phyloP scores from a whole-genome alignment of 2,888 invertebrate genomes.

The Tanypteryx hageni region DNA sequence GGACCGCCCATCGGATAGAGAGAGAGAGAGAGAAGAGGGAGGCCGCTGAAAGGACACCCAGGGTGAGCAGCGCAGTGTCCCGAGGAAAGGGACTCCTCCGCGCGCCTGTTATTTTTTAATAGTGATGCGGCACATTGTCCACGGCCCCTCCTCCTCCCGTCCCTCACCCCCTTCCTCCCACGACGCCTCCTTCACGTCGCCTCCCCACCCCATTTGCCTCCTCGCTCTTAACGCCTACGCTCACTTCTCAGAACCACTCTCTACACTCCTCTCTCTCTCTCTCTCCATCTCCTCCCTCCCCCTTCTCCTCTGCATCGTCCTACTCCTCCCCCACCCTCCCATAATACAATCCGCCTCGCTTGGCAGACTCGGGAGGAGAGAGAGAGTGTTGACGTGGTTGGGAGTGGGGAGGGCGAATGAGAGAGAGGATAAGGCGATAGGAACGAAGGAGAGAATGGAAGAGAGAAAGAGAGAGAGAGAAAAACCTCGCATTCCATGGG shows the following conservation, averaged over 20 bases:
- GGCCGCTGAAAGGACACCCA: constrained; percentile 41
- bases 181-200: background rate
- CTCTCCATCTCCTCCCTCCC: background rate
- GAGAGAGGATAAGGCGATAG: background rate
- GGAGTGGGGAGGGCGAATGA: background rate
- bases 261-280: constrained; percentile 1
- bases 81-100: constrained; percentile 22
- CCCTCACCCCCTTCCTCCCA: background rate
- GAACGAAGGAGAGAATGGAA: background rate
- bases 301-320: background rate
- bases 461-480: background rate
- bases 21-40: background rate
- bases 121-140: constrained; percentile 53
- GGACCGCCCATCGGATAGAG: constrained; percentile 7
- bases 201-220: background rate
- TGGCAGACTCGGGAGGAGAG: background rate
- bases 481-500: background rate
- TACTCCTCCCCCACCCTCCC: background rate
- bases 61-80: constrained; percentile 35
- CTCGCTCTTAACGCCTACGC: constrained; percentile 41
- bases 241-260: constrained; percentile 40
- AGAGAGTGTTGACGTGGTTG: background rate
- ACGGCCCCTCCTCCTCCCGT: background rate
- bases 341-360: constrained; percentile 19
- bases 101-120: constrained; percentile 53